Evolutionary conservation across 2,113 vertebrate genomes (phyloP).

Genomic region (Orientallactaga bullata): DNA sequence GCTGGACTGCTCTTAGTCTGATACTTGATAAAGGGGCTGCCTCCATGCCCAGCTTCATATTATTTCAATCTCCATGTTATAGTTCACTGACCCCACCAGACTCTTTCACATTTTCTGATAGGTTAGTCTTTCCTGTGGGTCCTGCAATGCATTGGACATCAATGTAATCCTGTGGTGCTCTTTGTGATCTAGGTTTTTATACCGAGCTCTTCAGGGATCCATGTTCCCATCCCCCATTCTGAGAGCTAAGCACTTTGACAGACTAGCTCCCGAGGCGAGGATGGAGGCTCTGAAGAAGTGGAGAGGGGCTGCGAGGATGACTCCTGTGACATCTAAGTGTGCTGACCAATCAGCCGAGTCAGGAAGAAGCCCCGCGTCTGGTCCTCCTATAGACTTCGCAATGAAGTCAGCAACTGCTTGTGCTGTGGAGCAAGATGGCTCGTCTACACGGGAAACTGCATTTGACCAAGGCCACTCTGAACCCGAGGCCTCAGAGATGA

Average conservation of each 20-base stretch:
- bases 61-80: not conserved
- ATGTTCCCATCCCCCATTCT: slow-evolving; percentile 83
- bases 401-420: slow-evolving; percentile 20
- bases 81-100: not conserved
- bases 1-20: not conserved
- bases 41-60: not conserved
- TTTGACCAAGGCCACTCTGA: slow-evolving; percentile 36
- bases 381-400: slow-evolving; percentile 4
- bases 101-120: not conserved
- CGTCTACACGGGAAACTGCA: slow-evolving; percentile 11
- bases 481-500: not conserved
- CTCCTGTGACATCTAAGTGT: not conserved
- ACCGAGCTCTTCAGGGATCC: slow-evolving; percentile 88
- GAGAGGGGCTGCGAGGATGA: slow-evolving; percentile 68
- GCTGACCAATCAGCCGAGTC: not conserved
- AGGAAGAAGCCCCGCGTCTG: not conserved
- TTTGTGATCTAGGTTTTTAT: slow-evolving; percentile 87
- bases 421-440: not conserved
- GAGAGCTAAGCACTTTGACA: slow-evolving; percentile 85
- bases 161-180: slow-evolving; percentile 37
- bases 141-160: not conserved
- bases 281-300: slow-evolving; percentile 81
- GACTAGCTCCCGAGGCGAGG: slow-evolving; percentile 73
- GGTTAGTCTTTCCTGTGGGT: not conserved
- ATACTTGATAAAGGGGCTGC: not conserved